phyloP scores from a whole-genome alignment of 2,888 invertebrate genomes.

The Drosophila phalerata region DNA sequence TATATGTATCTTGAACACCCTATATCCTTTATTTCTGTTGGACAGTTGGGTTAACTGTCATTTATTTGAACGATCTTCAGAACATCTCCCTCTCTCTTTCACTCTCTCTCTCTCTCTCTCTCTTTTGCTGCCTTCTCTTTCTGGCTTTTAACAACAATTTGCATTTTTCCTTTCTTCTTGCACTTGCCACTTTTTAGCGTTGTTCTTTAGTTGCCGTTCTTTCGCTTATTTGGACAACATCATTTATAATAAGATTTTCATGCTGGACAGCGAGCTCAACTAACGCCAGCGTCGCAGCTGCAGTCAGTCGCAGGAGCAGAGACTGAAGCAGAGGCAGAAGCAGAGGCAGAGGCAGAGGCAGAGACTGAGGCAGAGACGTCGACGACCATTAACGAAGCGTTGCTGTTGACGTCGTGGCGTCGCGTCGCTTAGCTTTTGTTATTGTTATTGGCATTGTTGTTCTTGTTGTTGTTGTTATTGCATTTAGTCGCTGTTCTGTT shows the following conservation, averaged over 20 bases:
- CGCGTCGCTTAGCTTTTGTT: constrained; percentile 38
- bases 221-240: constrained; percentile 55
- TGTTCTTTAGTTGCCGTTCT: constrained; percentile 16
- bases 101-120: not conserved
- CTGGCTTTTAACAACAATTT: constrained; percentile 5
- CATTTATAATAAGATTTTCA: constrained; percentile 70
- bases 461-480: constrained; percentile 27
- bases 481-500: constrained; percentile 25
- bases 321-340: not conserved
- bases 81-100: not conserved
- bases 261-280: constrained; percentile 46
- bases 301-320: constrained; percentile 2
- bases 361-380: constrained; percentile 3
- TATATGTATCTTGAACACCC: not conserved
- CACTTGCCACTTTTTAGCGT: constrained; percentile 11
- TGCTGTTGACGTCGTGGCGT: constrained; percentile 24
- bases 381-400: constrained; percentile 31
- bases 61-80: constrained; percentile 26
- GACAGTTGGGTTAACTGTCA: constrained; percentile 14
- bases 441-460: constrained; percentile 15
- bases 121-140: not conserved
- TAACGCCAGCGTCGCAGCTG: constrained; percentile 21
- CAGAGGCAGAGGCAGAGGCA: not conserved
- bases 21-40: not conserved
- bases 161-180: not conserved